A percentile compares a stretch with the other conserved stretches of the same genome.
Conservation (phyloP, 2,888 invertebrate species). For the Drosophila mulleri region DNA sequence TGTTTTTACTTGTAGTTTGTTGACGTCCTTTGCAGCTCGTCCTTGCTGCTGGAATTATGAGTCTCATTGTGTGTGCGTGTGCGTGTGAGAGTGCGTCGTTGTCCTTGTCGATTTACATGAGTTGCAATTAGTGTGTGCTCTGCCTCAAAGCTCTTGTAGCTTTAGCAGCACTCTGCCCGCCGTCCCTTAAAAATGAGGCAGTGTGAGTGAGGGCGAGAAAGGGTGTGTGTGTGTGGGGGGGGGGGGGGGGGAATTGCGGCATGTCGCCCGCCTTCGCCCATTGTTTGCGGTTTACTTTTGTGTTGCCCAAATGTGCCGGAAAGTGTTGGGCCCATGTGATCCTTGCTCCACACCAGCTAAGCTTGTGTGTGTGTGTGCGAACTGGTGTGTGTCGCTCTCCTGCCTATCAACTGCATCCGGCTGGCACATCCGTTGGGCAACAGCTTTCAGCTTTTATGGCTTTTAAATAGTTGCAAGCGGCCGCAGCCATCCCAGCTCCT, state of each 20-base stretch:
- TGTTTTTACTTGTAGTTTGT: constrained; percentile 55
- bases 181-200: no score
- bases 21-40: constrained; percentile 53
- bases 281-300: constrained; percentile 73
- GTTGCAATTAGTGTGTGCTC: constrained; percentile 77
- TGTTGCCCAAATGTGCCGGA: constrained; percentile 71
- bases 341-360: constrained; percentile 29
- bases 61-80: constrained; percentile 29
- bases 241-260: not conserved
- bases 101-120: constrained; percentile 78
- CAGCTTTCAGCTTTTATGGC: constrained; percentile 79
- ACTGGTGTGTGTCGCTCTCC: constrained; percentile 43
- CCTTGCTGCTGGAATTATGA: constrained; percentile 67
- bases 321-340: constrained; percentile 57
- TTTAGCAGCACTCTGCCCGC: constrained; percentile 54
- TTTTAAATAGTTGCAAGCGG: constrained; percentile 76
- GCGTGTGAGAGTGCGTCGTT: constrained; percentile 41
- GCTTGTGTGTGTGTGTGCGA: not conserved
- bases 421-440: constrained; percentile 68
- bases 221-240: not conserved
- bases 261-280: constrained; percentile 38
- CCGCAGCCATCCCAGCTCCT: not conserved
- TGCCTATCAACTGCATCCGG: constrained; percentile 76
- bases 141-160: constrained; percentile 63
- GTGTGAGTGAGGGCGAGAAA: not conserved